phyloP scores from a whole-genome alignment of 1,140 invertebrate species.

The Schlechtendalia chinensis region DNA sequence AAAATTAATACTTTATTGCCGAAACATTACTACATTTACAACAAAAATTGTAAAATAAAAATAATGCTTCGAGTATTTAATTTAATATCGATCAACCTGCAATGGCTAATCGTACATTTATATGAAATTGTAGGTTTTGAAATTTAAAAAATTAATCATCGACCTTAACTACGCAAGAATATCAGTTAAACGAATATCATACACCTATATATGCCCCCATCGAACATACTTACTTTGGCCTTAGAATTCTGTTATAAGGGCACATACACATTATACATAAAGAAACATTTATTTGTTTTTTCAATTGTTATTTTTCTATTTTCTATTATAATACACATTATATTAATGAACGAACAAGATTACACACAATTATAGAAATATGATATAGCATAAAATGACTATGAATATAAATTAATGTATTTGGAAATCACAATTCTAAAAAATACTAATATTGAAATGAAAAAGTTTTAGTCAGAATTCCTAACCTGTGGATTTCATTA shows the following conservation, averaged over 20 bases:
- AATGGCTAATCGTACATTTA: conserved; percentile 4
- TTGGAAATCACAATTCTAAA: too few species aligned
- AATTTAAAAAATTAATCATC: conserved; percentile 1
- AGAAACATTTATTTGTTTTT: too few species aligned
- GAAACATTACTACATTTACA: conserved; percentile 49
- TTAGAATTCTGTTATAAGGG: conserved; percentile 13
- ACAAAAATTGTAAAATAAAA: conserved; percentile 42
- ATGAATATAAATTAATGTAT: too few species aligned
- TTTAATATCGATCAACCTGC: neutral
- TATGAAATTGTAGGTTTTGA: neutral
- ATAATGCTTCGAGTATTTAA: neutral
- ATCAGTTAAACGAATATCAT: neutral
- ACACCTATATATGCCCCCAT: conserved; percentile 10
- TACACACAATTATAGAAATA: too few species aligned
- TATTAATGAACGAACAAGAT: too few species aligned
- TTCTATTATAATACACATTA: too few species aligned
- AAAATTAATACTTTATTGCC: neutral
- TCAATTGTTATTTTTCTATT: too few species aligned
- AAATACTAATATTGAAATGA: too few species aligned
- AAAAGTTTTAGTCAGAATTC: too few species aligned
- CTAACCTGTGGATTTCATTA: too few species aligned
- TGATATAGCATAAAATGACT: too few species aligned
- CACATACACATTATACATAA: neutral
- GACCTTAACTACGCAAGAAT: conserved; percentile 7
- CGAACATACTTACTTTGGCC: conserved; percentile 25